These are phyloP conservation scores for Acanthopagrus latus DNA, from an alignment of 2,797 vertebrate genomes.

Conservation along the genomic window DNA sequence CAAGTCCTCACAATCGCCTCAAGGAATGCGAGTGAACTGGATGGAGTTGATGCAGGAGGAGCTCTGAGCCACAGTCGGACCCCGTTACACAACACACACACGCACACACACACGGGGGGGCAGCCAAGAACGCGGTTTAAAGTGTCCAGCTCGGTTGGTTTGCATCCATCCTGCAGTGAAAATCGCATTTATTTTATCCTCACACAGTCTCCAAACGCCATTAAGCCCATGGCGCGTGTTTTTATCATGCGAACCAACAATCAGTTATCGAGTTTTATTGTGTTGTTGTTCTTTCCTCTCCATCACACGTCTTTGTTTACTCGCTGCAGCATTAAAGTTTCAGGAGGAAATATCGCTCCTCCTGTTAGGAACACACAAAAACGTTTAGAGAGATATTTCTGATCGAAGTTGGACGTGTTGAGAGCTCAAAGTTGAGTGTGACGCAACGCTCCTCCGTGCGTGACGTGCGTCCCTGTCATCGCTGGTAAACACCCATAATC, in stretches of 20 bases:
- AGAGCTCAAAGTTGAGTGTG: neutral
- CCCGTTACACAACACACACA: constrained; percentile 28
- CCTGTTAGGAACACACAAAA: constrained; percentile 31
- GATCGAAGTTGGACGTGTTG: neutral
- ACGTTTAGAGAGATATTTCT: constrained; percentile 23
- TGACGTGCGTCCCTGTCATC: constrained; percentile 17
- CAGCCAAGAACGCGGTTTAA: too few species aligned
- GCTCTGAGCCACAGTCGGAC: neutral
- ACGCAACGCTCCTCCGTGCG: too few species aligned
- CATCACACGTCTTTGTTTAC: constrained; percentile 20
- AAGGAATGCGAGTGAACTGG: constrained; percentile 71
- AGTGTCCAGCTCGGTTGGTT: too few species aligned
- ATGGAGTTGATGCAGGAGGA: constrained; percentile 50
- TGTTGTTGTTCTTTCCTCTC: neutral
- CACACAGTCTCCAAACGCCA: neutral
- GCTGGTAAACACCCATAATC: constrained; percentile 66
- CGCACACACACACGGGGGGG: too few species aligned
- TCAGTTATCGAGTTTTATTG: constrained; percentile 11
- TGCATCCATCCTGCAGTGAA: too few species aligned
- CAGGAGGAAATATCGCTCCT: constrained; percentile 8
- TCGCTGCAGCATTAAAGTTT: constrained; percentile 9
- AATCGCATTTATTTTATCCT: too few species aligned
- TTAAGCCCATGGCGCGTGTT: neutral
- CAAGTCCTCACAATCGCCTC: neutral
- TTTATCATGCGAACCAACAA: constrained; percentile 8